These are phyloP conservation scores for Cinclus mexicanus DNA, from an alignment of 2,113 vertebrate genomes.

Conservation along the genomic window DNA sequence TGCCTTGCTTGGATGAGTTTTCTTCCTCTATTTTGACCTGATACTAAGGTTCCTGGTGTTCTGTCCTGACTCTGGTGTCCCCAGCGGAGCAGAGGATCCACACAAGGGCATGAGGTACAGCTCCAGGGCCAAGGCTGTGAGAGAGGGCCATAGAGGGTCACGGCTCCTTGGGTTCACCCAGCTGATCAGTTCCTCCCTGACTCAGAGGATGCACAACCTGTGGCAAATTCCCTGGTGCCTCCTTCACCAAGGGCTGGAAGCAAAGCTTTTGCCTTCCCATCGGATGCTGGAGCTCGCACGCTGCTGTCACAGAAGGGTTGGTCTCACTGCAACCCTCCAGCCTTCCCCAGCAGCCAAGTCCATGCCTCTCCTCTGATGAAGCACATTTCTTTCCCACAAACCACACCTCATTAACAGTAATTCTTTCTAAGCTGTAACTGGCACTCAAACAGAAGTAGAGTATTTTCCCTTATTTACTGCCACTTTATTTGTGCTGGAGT, in stretches of 20 bases:
- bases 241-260: rapidly evolving
- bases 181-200: not conserved
- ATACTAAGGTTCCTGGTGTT: not conserved
- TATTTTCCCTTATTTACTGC: conserved; percentile 41
- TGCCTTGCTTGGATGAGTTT: rapidly evolving
- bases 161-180: rapidly evolving
- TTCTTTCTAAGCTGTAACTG: conserved; percentile 4
- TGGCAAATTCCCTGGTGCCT: not conserved
- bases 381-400: not conserved
- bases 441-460: not conserved
- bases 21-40: not conserved
- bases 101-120: rapidly evolving
- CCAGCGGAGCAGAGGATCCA: not conserved
- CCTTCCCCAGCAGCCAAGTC: not conserved
- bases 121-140: not conserved
- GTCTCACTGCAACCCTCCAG: rapidly evolving
- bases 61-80: not conserved
- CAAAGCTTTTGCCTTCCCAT: not conserved
- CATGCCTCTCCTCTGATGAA: not conserved
- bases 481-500: conserved; percentile 22
- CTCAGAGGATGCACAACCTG: not conserved
- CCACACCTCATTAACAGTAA: not conserved
- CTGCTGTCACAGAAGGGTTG: not conserved
- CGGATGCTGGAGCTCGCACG: not conserved
- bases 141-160: not conserved